Percentiles rank a stretch among this genome's conserved stretches.
These are phyloP conservation scores for Gryllus longicercus DNA, from an alignment of 2,888 invertebrate species.

Conservation along the genomic window DNA sequence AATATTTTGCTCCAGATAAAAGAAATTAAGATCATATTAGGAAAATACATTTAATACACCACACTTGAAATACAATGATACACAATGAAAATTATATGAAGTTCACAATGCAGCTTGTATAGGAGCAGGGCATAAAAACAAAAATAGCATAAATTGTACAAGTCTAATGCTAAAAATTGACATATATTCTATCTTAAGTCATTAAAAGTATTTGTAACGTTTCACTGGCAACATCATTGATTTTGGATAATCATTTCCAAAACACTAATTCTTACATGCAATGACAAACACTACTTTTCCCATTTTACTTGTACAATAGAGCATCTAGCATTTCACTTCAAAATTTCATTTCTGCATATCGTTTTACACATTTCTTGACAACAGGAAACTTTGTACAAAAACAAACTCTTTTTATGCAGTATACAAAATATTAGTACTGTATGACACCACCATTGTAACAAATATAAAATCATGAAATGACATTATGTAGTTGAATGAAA, in stretches of 20 bases:
- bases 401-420: background rate
- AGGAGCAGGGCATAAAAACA: slow-evolving; percentile 1
- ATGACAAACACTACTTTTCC: slow-evolving; percentile 9
- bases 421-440: slow-evolving; percentile 1
- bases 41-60: background rate
- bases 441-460: background rate
- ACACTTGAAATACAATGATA: background rate
- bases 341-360: background rate
- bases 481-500: background rate
- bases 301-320: slow-evolving; percentile 11
- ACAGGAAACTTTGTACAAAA: background rate
- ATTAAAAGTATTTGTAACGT: background rate
- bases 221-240: background rate
- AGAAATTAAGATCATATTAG: background rate
- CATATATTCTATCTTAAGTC: background rate
- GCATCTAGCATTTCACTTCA: background rate
- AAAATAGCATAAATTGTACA: background rate
- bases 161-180: background rate
- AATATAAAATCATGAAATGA: slow-evolving; percentile 8
- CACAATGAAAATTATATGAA: no score
- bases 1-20: background rate
- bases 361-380: background rate
- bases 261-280: background rate
- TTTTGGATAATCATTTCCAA: background rate
- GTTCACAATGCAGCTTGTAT: background rate